These are phyloP conservation scores for Sarcophaga caerulescens DNA, from an alignment of 2,888 invertebrate species.

Conservation along the genomic window DNA sequence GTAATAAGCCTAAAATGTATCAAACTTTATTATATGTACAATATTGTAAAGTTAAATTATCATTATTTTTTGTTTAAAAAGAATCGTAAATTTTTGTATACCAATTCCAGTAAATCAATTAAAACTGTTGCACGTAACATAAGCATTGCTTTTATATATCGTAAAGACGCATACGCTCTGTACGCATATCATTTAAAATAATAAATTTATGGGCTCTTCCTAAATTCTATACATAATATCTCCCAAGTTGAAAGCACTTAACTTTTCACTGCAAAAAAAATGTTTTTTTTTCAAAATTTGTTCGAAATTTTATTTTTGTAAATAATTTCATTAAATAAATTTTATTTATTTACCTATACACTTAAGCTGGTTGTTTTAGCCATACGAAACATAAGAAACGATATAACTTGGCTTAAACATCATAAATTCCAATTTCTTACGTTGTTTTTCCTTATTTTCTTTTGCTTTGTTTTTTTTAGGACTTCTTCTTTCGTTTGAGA, in stretches of 20 bases:
- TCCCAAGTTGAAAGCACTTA: not conserved
- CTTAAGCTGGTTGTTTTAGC: not conserved
- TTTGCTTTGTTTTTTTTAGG: not conserved
- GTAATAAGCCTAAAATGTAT: no score
- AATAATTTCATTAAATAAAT: conserved; percentile 20
- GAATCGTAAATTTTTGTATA: no score
- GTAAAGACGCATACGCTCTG: no score
- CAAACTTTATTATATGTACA: no score
- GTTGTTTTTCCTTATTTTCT: conserved; percentile 18
- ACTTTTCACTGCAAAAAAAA: not conserved
- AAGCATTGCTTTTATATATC: no score
- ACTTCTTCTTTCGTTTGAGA: not conserved
- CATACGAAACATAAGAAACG: not conserved
- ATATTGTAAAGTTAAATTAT: no score
- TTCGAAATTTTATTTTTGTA: not conserved
- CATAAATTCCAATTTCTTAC: conserved; percentile 29
- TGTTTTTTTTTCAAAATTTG: not conserved
- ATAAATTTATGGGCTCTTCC: no score
- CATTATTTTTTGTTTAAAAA: no score
- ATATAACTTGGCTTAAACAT: conserved; percentile 7
- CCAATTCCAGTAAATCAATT: no score
- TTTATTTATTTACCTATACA: conserved; percentile 11
- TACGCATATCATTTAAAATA: no score
- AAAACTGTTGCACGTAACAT: no score
- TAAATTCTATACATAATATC: no score